Evolutionary conservation across 2,113 vertebrate species (phyloP).

Genomic region (Myotis brandtii): DNA sequence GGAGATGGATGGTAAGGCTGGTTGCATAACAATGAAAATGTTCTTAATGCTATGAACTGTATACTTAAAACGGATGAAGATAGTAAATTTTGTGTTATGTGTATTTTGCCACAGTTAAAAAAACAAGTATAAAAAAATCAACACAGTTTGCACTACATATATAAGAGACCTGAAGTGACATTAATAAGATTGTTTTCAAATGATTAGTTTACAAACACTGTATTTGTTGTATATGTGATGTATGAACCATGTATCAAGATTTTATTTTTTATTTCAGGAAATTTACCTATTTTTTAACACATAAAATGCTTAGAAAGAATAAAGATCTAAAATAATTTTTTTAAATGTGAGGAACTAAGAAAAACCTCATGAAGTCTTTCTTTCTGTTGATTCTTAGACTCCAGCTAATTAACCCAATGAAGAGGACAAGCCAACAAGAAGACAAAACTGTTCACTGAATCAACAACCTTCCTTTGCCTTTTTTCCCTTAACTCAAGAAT

Average conservation of each 20-base stretch:
- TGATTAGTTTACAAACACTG: no score
- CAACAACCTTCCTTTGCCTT: neutral
- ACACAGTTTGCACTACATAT: no score
- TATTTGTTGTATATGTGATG: accelerated
- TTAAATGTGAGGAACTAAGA: neutral
- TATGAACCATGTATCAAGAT: neutral
- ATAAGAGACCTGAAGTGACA: neutral
- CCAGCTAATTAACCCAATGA: neutral
- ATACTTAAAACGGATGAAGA: neutral
- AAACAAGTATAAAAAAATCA: neutral
- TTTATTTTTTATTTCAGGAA: neutral
- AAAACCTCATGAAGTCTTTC: neutral
- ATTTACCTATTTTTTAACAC: neutral
- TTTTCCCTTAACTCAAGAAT: neutral
- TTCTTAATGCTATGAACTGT: neutral
- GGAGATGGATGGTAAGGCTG: neutral
- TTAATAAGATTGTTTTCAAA: accelerated
- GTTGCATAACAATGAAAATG: accelerated
- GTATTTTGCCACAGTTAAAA: neutral
- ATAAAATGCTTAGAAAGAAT: neutral
- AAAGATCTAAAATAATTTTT: neutral
- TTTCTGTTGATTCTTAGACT: neutral
- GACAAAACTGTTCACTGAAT: neutral
- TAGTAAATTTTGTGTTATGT: neutral
- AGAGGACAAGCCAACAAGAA: neutral